Evolutionary conservation across 2,888 invertebrate genomes (phyloP), one percentile per base, ranked within the genome.

Genomic region (Keiferia lycopersicella): DNA sequence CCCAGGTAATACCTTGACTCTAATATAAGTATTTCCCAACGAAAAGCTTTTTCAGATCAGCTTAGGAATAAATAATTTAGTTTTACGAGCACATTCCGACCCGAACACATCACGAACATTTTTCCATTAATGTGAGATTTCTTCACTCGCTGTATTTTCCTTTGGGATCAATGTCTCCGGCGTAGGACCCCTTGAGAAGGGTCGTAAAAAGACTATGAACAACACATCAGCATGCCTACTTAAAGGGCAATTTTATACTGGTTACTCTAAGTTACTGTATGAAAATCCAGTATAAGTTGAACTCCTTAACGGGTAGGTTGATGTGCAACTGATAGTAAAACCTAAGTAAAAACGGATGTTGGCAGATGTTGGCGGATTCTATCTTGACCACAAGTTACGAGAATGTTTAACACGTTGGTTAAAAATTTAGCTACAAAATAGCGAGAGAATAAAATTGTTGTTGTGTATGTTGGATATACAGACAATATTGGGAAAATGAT

Each of bases 311-410:
- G n/a, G n/a, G n/a, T n/a, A n/a, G n/a, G n/a, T n/a, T n/a, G n/a
- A n/a, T n/a, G n/a, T n/a, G n/a, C n/a, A n/a, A n/a, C n/a, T n/a
- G n/a, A n/a, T n/a, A n/a, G n/a, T n/a, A 4, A 53, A 12, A 6
- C 11, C 51, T 53, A 53, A 53, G 51, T 53, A 53, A 53, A 53
- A 53, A 53, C 51, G 51, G 51, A 22, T 53, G 51, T 53, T 6
- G n/a, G 45, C 16, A 16, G 2, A 45, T 34, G 34, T 34, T 53
- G 26, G 22, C 12, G 22, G 48, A 48, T 22, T 53, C 12, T 12
- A 26, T 14, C 14, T 53, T 22, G 20, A 10, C 26, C 11, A 10
- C 51, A 53, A 26, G 22, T 51, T 51, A 51, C 51, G 11, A 11
- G 20, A 22, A 53, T 12, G 10, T 12, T 22, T 53, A 26, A 53